Evolutionary conservation across 2,888 invertebrate genomes (phyloP).

Genomic region (Periphyllus acericola): DNA sequence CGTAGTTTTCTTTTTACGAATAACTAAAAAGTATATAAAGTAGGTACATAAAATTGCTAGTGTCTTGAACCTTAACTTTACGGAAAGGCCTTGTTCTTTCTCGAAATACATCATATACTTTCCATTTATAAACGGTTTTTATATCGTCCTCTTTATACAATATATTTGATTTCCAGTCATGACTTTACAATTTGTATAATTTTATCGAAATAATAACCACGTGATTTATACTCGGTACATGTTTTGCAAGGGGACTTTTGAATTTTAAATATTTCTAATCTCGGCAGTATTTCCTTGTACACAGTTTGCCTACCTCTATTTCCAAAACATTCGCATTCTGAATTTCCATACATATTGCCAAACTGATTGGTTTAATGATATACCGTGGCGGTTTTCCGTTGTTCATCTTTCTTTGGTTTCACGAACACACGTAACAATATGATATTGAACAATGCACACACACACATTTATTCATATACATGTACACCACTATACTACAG

Average conservation of each 20-base stretch:
- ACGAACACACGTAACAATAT: background rate
- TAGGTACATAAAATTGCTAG: too few relatives aligned
- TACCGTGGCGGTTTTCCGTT: background rate
- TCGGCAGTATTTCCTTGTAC: background rate
- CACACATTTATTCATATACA: too few relatives aligned
- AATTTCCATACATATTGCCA: background rate
- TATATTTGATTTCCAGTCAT: background rate
- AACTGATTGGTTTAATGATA: background rate
- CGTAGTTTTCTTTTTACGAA: too few relatives aligned
- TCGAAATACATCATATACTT: background rate
- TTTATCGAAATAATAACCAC: background rate
- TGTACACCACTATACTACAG: too few relatives aligned
- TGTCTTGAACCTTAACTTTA: too few relatives aligned
- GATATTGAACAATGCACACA: background rate
- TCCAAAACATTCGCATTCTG: background rate
- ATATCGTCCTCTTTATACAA: background rate
- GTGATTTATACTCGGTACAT: background rate
- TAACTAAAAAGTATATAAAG: too few relatives aligned
- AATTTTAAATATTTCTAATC: background rate
- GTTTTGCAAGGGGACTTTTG: background rate
- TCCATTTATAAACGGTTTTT: background rate
- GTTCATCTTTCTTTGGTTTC: background rate
- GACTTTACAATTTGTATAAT: background rate
- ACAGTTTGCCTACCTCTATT: background rate
- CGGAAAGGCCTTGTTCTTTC: background rate